A percentile compares a stretch with the other conserved stretches of the same genome.
Evolutionary conservation across 2,797 vertebrate species (phyloP).

Genomic region (Hirundo rustica): DNA sequence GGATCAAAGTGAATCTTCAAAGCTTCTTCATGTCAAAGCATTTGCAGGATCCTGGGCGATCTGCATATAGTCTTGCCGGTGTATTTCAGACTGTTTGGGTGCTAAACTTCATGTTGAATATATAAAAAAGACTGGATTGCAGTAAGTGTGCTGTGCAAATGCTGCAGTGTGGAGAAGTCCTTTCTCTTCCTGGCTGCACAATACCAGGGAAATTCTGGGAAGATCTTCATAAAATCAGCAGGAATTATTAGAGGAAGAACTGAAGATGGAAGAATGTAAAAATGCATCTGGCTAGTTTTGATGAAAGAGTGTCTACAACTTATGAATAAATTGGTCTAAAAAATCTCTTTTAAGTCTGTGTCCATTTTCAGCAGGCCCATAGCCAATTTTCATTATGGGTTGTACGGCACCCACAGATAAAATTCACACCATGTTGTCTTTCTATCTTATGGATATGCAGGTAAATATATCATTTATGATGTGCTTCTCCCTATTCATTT

Average conservation of each 20-base stretch:
- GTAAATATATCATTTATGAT: slow-evolving; percentile 36
- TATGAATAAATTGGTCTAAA: background rate
- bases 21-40: background rate
- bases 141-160: background rate
- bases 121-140: background rate
- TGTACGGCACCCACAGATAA: background rate
- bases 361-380: background rate
- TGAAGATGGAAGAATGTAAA: background rate
- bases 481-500: slow-evolving; percentile 1
- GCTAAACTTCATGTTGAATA: background rate
- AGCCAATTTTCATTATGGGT: background rate
- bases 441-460: background rate
- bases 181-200: background rate
- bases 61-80: background rate
- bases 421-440: background rate
- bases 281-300: background rate
- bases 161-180: background rate
- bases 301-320: background rate
- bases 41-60: background rate
- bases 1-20: slow-evolving; percentile 29
- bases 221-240: background rate
- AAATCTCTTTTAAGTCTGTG: background rate
- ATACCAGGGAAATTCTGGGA: background rate
- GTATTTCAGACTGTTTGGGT: background rate
- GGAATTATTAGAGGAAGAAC: background rate